Evolutionary conservation across 2,797 vertebrate species (phyloP), one percentile per base, ranked within the genome.

Genomic region (Champsocephalus esox): DNA sequence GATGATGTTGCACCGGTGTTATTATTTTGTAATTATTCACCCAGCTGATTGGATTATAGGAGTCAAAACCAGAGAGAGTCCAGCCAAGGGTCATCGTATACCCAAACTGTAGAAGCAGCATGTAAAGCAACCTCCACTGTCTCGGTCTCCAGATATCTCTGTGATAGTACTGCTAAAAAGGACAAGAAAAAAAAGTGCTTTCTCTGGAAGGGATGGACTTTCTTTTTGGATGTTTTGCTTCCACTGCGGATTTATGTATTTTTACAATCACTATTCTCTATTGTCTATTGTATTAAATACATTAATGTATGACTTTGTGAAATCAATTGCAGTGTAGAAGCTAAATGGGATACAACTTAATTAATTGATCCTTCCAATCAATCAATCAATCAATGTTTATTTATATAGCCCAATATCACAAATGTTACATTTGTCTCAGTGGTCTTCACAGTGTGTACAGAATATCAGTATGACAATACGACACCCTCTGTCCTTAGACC

Each of bases 1-100:
- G 91, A 92, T 87, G 89, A 92, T 91, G 92, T 91, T 91, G 86
- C 87, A 79, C 78, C 60, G 51, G 82, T 92, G 82, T 93, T 92
- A 93, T 94, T 92, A 92, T 93, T 94, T 92, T 86, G 82, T 91
- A 92, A 94, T 94, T 93, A 93, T 93, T 93, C 89, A 92, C 84
- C 82, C 82, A 81, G 84, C 68, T 84, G 92, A 91, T 92, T 91
- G 88, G 84, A 92, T 93, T 92, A 92, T 86, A 43, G 88, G 88
- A 88, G 85, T 90, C 86, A 85, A 91, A 92, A 87, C 75, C 46
- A 45, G n/a, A n/a, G n/a, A 89, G 73, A 90, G 88, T 88, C 89
- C 89, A 90, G 90, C 91, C 91, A 92, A 85, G 88, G 90, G 90
- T 93, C 90, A 92, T 81, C 67, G 70, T 69, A 49, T 64, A 73